phyloP scores from a whole-genome alignment of 2,113 vertebrate species.

The Mugil cephalus region DNA sequence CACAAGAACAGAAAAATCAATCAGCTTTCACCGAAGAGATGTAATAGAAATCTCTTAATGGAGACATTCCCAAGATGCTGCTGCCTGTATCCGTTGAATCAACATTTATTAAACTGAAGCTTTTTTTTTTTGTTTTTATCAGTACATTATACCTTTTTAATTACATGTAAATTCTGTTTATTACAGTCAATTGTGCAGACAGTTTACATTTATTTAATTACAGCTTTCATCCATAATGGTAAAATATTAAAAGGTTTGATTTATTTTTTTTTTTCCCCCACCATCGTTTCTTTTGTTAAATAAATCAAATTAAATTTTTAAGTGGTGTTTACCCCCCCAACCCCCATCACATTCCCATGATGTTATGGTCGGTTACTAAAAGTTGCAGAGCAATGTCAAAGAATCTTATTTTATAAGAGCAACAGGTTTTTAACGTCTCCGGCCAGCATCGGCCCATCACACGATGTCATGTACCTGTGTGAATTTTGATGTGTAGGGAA shows the following conservation, averaged over 20 bases:
- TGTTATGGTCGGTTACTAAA: neutral
- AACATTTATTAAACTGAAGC: neutral
- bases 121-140: neutral
- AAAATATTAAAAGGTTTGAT: neutral
- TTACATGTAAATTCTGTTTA: conserved; percentile 34
- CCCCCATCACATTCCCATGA: too few species aligned
- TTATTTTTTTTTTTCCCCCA: too few species aligned
- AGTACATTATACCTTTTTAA: conserved; percentile 7
- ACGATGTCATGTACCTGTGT: conserved; percentile 40
- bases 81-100: neutral
- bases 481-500: conserved; percentile 39
- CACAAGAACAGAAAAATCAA: neutral
- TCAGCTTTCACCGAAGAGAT: neutral
- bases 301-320: neutral
- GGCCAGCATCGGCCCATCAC: conserved; percentile 14
- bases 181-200: neutral
- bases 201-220: too few species aligned
- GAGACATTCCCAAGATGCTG: neutral
- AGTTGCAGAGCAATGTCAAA: conserved; percentile 21
- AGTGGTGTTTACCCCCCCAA: neutral
- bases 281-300: too few species aligned
- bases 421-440: conserved; percentile 59
- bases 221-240: neutral
- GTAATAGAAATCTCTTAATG: neutral
- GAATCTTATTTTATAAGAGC: conserved; percentile 50